These are phyloP conservation scores for Stramonita haemastoma DNA, from an alignment of 2,888 invertebrate species.

Conservation along the genomic window DNA sequence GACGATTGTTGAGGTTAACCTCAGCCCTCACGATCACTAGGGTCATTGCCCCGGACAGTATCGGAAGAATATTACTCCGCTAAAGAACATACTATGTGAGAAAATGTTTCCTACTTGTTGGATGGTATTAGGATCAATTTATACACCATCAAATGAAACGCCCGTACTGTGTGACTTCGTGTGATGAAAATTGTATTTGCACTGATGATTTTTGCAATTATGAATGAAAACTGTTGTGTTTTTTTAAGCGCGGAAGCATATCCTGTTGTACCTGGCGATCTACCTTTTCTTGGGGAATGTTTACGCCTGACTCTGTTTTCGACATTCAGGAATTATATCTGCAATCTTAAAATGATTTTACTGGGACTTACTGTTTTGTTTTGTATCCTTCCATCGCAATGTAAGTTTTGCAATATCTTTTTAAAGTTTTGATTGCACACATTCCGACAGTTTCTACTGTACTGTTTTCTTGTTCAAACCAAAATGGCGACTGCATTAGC, in stretches of 20 bases:
- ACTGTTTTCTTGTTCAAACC: slow-evolving; percentile 20
- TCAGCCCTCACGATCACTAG: neutral
- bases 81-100: neutral
- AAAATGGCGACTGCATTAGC: slow-evolving; percentile 26
- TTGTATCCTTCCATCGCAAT: slow-evolving; percentile 16
- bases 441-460: slow-evolving; percentile 22
- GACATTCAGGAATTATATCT: neutral
- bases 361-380: neutral
- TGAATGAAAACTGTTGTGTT: neutral
- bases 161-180: too few species aligned
- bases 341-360: slow-evolving; percentile 20
- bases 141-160: neutral
- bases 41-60: slow-evolving; percentile 2
- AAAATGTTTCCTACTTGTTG: neutral
- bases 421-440: neutral
- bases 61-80: slow-evolving; percentile 10
- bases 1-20: too few species aligned
- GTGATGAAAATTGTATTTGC: neutral
- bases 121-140: neutral
- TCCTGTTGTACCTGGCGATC: slow-evolving; percentile 15
- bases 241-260: slow-evolving; percentile 1
- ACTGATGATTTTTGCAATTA: neutral
- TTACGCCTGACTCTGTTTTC: slow-evolving; percentile 4
- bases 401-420: neutral
- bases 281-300: slow-evolving; percentile 7